Evolutionary conservation across 2,888 invertebrate species (phyloP).

Genomic region (Nephrotoma flavescens): DNA sequence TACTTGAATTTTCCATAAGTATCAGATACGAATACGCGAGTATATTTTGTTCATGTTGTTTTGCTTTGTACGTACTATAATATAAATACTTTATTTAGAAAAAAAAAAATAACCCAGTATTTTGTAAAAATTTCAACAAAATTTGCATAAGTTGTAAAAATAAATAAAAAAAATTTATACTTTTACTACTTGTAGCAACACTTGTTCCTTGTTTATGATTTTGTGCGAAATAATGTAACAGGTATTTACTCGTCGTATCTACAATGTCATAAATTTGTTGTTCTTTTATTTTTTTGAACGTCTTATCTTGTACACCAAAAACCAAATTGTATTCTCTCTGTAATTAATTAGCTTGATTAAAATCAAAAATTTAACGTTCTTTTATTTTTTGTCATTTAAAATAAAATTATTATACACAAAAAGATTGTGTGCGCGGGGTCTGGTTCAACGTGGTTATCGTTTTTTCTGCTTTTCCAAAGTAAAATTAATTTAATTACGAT

Average conservation of each 20-base stretch:
- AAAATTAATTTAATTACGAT: neutral
- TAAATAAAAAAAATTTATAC: neutral
- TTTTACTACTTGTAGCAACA: neutral
- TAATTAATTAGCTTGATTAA: neutral
- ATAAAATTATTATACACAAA: neutral
- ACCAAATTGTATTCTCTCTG: neutral
- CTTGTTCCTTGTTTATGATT: neutral
- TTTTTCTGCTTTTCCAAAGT: neutral
- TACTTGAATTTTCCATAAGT: neutral
- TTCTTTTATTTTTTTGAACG: neutral
- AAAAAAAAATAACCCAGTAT: neutral
- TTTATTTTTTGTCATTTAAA: neutral
- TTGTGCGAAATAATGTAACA: neutral
- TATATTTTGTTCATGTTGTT: neutral
- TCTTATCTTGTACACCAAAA: neutral
- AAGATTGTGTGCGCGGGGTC: neutral
- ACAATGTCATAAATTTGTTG: neutral
- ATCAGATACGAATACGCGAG: neutral
- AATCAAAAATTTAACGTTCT: neutral
- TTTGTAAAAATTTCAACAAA: neutral
- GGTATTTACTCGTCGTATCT: neutral
- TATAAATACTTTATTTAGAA: neutral
- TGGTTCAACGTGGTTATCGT: neutral
- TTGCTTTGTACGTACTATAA: neutral
- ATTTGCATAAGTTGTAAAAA: neutral